Evolutionary conservation across 2,888 invertebrate genomes (phyloP), one percentile per base, ranked within the genome.

Genomic region (Meteorus cinctellus): DNA sequence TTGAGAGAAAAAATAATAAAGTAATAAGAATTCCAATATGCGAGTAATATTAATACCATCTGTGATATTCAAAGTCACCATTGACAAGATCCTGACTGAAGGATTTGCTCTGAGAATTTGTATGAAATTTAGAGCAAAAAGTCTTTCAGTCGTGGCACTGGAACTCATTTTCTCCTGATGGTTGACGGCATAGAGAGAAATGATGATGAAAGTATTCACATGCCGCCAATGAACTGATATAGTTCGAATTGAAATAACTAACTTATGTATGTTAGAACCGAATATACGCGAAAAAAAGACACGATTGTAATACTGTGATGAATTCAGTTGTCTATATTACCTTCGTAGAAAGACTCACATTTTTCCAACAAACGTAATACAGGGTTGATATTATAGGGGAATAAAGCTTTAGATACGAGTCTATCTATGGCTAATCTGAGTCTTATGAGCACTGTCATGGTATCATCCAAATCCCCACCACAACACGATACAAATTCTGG

Each of bases 381-480:
- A 60, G 97, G 97, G 84, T 94, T 95, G 85, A 97, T 97, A 89
- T 97, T 97, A 89, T 97, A 97, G 0, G 97, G 96, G 89, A 96
- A 97, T 69, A 96, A 90, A 81, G 95, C 94, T 85, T 94, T 94
- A 0, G 95, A 94, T 8, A 97, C 96, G 82, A 97, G 90, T 85
- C 96, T 92, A 82, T 95, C 95, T 80, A 97, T 96, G 85, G 96
- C 95, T 82, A 95, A 91, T 81, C 96, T 92, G 76, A 97, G 91
- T 72, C 95, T 91, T 85, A 95, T 96, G 45, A 97, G 90, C 70
- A 96, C 95, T 77, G 94, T 92, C 96, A 97, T 96, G 0, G 95
- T 95, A 85, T 95, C 94, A 84, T 96, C 95, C 66, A 96, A 90
- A 55, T 93, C 92, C 80, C 92, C 91, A 75, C 94, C 94, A 86